Percentiles rank a stretch among this genome's conserved stretches.
Evolutionary conservation across 1,140 invertebrate species (phyloP).

Genomic region (Orussus abietinus): DNA sequence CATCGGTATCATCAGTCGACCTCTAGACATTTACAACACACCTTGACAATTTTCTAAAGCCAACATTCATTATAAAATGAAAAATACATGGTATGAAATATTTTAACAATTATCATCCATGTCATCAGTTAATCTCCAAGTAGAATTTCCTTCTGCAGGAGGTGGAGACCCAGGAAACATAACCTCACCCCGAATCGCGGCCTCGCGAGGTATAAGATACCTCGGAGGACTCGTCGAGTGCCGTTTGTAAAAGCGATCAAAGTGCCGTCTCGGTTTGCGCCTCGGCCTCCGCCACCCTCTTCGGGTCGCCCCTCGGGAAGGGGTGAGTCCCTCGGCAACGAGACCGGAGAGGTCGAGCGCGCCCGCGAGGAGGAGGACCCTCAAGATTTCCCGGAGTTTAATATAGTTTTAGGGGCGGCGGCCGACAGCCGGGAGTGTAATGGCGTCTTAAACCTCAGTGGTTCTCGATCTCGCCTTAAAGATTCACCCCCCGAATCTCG

Average conservation of each 20-base stretch:
- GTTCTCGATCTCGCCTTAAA: constrained; percentile 30
- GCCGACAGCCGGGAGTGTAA: constrained; percentile 48
- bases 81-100: too few species aligned
- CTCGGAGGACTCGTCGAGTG: constrained; percentile 3
- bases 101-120: too few species aligned
- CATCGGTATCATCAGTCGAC: too few species aligned
- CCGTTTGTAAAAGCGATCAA: constrained; percentile 37
- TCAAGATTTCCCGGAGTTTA: constrained; percentile 52
- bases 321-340: too few species aligned
- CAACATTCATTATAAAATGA: too few species aligned
- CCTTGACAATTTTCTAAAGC: too few species aligned
- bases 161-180: constrained; percentile 3
- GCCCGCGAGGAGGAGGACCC: constrained; percentile 31
- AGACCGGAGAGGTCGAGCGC: too few species aligned
- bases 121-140: too few species aligned
- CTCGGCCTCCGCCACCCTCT: too few species aligned
- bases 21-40: too few species aligned
- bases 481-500: constrained; percentile 7
- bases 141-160: too few species aligned
- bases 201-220: constrained; percentile 1
- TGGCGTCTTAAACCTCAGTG: constrained; percentile 53
- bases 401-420: constrained; percentile 54
- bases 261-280: constrained; percentile 42
- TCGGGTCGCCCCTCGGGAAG: too few species aligned
- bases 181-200: constrained; percentile 10